Evolutionary conservation across 1,140 invertebrate species (phyloP).

Genomic region (Drosophila watanabei): DNA sequence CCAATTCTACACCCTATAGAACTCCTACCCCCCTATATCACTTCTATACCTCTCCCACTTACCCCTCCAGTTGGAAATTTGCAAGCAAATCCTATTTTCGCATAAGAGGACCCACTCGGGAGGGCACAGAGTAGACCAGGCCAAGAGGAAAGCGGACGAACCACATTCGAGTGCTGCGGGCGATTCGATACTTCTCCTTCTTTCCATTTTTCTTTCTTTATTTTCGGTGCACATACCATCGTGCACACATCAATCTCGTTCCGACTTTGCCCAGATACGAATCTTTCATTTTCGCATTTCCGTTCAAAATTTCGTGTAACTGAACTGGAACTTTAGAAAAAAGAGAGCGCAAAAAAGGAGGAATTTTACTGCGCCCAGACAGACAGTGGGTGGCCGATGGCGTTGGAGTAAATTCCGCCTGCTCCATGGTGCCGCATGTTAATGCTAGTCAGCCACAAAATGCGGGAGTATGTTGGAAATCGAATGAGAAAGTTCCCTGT

Average conservation of each 20-base stretch:
- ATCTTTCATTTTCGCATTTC: constrained; percentile 83
- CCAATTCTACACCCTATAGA: not conserved
- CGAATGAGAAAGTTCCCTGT: constrained; percentile 9
- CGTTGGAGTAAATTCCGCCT: constrained; percentile 19
- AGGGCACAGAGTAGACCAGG: constrained; percentile 12
- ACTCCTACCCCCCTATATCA: constrained; percentile 5
- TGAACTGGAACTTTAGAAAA: constrained; percentile 69
- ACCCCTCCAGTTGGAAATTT: constrained; percentile 51
- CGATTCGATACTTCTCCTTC: constrained; percentile 61
- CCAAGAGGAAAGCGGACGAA: constrained; percentile 29
- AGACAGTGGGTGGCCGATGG: constrained; percentile 31
- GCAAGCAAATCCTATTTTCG: constrained; percentile 80
- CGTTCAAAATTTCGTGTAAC: constrained; percentile 78
- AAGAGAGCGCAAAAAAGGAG: constrained; percentile 28
- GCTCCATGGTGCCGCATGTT: constrained; percentile 55
- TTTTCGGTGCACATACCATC: constrained; percentile 22
- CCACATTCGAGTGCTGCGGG: constrained; percentile 70
- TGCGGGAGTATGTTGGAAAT: not conserved
- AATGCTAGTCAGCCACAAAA: constrained; percentile 43
- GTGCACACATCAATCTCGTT: constrained; percentile 75
- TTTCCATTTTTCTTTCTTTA: constrained; percentile 25
- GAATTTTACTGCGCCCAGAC: constrained; percentile 50
- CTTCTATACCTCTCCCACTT: not conserved
- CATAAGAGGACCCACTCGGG: constrained; percentile 51
- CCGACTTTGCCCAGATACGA: constrained; percentile 73